These are phyloP conservation scores for Poecile atricapillus DNA, from an alignment of 2,113 vertebrate genomes.

Conservation along the genomic window DNA sequence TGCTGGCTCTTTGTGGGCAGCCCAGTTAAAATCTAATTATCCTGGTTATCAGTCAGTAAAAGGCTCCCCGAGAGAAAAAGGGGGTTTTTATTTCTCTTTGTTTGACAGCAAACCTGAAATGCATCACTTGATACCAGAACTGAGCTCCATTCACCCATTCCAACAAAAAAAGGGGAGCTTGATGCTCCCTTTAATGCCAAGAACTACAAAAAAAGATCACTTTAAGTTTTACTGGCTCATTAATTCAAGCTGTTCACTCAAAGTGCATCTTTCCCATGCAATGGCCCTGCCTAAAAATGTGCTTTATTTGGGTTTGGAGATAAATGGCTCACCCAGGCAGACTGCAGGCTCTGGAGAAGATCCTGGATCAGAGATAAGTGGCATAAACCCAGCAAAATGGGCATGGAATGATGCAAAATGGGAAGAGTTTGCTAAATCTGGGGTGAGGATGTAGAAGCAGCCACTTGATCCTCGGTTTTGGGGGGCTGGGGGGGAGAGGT, in stretches of 20 bases:
- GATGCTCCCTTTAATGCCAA: not conserved
- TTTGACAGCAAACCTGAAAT: not conserved
- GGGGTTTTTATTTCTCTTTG: not conserved
- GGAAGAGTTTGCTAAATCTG: not conserved
- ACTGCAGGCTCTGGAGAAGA: not conserved
- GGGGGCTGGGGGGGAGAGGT: not conserved
- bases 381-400: not conserved
- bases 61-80: not conserved
- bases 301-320: constrained; percentile 32
- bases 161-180: not conserved
- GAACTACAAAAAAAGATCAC: not conserved
- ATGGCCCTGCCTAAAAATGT: not conserved
- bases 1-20: not conserved
- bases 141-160: not conserved
- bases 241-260: not conserved
- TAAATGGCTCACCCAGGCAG: not conserved
- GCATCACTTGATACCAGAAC: not conserved
- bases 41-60: not conserved
- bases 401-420: not conserved
- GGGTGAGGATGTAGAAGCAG: not conserved
- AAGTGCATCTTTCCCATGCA: not conserved
- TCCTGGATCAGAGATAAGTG: not conserved
- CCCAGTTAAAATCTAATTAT: constrained; percentile 25
- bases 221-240: constrained; percentile 41
- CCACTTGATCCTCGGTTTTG: rapidly evolving